A percentile compares a stretch with the other conserved stretches of the same genome.
These are phyloP conservation scores for Spodoptera exigua DNA, from an alignment of 2,888 invertebrate species.

Conservation along the genomic window DNA sequence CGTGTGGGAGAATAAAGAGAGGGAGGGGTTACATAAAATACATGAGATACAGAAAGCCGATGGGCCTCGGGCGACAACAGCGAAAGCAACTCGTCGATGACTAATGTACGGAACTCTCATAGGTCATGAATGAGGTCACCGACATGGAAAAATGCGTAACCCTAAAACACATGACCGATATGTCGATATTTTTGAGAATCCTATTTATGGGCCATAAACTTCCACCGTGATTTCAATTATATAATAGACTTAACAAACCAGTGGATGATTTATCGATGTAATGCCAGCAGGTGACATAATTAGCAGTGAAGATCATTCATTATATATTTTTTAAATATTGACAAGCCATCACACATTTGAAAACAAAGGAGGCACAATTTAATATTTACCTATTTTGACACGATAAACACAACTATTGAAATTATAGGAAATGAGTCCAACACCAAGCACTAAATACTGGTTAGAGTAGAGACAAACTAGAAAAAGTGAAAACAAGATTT, in stretches of 20 bases:
- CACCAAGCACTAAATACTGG: too few species aligned
- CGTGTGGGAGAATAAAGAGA: slow-evolving; percentile 67
- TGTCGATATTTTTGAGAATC: background rate
- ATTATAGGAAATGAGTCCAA: too few species aligned
- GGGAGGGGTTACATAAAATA: slow-evolving; percentile 81
- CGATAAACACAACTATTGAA: too few species aligned
- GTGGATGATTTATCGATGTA: too few species aligned
- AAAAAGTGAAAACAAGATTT: background rate
- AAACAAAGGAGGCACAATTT: too few species aligned
- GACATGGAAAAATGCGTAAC: slow-evolving; percentile 45
- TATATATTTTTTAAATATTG: too few species aligned
- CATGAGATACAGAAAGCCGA: slow-evolving; percentile 76
- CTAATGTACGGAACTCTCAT: slow-evolving; percentile 66
- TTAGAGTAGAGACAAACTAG: too few species aligned
- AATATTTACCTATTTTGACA: too few species aligned
- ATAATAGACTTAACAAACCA: background rate
- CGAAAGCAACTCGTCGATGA: slow-evolving; percentile 77
- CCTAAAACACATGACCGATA: slow-evolving; percentile 42
- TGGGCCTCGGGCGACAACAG: slow-evolving; percentile 77
- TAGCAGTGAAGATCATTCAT: too few species aligned
- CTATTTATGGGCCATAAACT: background rate
- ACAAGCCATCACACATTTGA: too few species aligned
- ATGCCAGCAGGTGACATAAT: too few species aligned
- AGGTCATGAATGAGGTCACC: slow-evolving; percentile 58
- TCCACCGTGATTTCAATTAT: background rate